Conservation (phyloP, 2,113 vertebrate species). For the Ceyx margarethae region DNA sequence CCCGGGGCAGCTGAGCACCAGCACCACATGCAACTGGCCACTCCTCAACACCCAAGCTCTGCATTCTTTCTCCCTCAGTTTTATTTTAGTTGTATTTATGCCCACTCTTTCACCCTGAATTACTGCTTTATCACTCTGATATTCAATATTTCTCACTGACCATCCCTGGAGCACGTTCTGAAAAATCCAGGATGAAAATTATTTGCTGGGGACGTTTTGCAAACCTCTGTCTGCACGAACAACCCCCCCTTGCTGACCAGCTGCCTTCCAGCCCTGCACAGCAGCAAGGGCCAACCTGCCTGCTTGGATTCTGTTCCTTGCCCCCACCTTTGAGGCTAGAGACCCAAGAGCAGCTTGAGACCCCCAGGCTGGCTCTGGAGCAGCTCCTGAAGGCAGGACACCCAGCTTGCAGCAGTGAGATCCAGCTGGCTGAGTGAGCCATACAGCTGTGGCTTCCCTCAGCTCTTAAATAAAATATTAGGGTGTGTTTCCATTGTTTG, state of each 20-base stretch:
- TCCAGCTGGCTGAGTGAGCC: slow-evolving; percentile 41
- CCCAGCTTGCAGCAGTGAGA: slow-evolving; percentile 34
- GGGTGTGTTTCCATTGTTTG: slow-evolving; percentile 69
- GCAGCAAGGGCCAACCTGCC: neutral
- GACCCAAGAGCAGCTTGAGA: neutral
- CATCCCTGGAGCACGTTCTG: neutral
- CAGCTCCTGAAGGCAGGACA: neutral
- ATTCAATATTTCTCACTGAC: neutral
- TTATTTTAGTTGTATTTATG: neutral
- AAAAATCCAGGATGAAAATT: neutral
- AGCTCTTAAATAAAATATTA: slow-evolving; percentile 74
- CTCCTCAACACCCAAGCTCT: neutral
- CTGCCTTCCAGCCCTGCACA: neutral
- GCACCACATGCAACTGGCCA: neutral
- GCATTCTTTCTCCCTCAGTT: neutral
- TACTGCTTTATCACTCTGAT: neutral
- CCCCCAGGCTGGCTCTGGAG: neutral
- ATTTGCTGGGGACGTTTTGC: neutral
- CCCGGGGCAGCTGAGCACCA: neutral
- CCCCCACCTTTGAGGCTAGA: neutral
- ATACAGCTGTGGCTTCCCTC: slow-evolving; percentile 67
- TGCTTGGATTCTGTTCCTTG: neutral
- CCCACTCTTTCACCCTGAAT: neutral
- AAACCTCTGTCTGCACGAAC: neutral
- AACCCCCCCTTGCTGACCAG: neutral